Conservation (phyloP, 1,140 invertebrate genomes). For the Zaprionus gabonicus region DNA sequence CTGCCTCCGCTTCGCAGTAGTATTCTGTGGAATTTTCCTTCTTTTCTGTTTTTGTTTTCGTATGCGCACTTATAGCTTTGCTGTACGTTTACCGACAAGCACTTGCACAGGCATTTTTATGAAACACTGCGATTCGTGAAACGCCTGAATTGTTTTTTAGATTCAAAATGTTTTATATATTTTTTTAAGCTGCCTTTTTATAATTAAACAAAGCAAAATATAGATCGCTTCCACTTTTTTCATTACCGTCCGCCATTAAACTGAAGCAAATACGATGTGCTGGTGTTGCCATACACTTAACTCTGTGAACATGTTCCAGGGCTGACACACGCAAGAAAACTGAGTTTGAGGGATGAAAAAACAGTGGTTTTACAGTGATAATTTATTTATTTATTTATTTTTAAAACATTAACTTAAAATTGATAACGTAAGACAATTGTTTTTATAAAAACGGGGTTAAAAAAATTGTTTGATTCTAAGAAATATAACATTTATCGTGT, state of each 20-base stretch:
- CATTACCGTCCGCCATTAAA: constrained; percentile 58
- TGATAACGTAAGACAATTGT: too few species aligned
- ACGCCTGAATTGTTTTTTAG: constrained; percentile 24
- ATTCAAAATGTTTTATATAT: constrained; percentile 22
- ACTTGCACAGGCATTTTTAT: constrained; percentile 50
- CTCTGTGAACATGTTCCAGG: constrained; percentile 3
- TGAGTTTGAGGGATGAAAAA: neutral
- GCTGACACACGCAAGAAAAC: constrained; percentile 14
- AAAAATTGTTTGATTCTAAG: too few species aligned
- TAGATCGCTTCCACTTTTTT: constrained; percentile 67
- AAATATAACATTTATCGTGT: too few species aligned
- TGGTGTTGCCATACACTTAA: constrained; percentile 41
- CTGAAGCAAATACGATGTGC: constrained; percentile 36
- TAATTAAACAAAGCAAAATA: constrained; percentile 37
- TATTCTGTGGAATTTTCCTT: constrained; percentile 43
- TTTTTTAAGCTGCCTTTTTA: constrained; percentile 1
- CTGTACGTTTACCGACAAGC: constrained; percentile 19
- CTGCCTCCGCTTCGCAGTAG: constrained; percentile 28
- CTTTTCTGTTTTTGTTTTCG: constrained; percentile 44
- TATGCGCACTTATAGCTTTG: constrained; percentile 33
- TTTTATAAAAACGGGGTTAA: too few species aligned
- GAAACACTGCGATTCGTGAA: constrained; percentile 56
- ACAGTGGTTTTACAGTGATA: neutral
- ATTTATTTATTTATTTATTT: neutral
- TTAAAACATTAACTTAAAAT: neutral